Conservation (phyloP, 2,888 invertebrate species). For the Liodrosophila aerea region DNA sequence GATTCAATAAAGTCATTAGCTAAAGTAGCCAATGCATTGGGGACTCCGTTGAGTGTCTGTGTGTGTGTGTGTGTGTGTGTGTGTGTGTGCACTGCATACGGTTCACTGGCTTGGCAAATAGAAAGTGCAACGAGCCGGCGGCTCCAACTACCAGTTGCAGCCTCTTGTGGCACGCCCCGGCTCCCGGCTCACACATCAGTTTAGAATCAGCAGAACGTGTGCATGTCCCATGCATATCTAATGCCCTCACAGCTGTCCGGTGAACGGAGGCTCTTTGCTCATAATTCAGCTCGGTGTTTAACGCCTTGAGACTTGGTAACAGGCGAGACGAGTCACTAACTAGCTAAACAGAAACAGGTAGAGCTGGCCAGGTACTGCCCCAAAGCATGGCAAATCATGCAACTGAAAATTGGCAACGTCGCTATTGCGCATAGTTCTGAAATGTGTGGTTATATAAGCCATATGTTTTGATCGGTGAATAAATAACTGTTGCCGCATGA, state of each 20-base stretch:
- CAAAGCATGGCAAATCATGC: not conserved
- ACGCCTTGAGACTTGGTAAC: conserved; percentile 45
- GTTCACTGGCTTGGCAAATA: conserved; percentile 67
- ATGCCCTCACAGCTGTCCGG: conserved; percentile 12
- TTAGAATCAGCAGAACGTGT: conserved; percentile 53
- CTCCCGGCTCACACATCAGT: conserved; percentile 5
- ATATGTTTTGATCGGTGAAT: not conserved
- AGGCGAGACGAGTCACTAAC: conserved; percentile 33
- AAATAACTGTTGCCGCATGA: not conserved
- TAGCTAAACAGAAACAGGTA: conserved; percentile 14
- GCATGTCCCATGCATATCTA: conserved; percentile 44
- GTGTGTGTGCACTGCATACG: conserved; percentile 26
- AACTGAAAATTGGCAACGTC: conserved; percentile 6
- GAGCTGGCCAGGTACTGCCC: not conserved
- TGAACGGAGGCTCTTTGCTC: conserved; percentile 28
- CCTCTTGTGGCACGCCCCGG: conserved; percentile 2
- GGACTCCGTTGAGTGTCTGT: too few relatives aligned
- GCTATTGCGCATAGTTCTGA: not conserved
- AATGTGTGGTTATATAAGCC: not conserved
- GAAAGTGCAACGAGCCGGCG: conserved; percentile 63
- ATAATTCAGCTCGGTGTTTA: conserved; percentile 52
- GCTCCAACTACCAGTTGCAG: conserved; percentile 24
- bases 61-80: too few relatives aligned
- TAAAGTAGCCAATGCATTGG: conserved; percentile 68
- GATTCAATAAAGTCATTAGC: conserved; percentile 75